Conservation (phyloP, 2,797 vertebrate species). For the Acipenser ruthenus region DNA sequence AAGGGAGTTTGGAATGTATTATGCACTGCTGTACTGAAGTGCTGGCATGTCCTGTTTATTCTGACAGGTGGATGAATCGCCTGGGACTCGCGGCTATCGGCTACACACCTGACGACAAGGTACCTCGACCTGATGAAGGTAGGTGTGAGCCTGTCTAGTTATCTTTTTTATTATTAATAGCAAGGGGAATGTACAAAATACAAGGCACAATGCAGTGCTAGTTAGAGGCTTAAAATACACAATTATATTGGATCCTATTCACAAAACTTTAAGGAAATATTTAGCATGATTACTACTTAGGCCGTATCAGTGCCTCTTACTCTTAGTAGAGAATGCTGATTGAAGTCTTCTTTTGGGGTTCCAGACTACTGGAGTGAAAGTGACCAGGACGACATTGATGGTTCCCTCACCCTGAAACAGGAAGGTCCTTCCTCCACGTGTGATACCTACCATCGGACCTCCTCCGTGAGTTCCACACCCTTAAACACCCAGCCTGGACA, state of each 20-base stretch:
- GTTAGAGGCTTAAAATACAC: too few relatives aligned
- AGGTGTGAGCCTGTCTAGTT: constrained; percentile 24
- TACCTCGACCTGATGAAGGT: constrained; percentile 79
- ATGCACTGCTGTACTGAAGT: too few relatives aligned
- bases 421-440: constrained; percentile 68
- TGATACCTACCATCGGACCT: constrained; percentile 72
- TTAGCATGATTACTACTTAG: background rate
- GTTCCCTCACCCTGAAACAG: constrained; percentile 78
- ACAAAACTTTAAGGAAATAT: background rate
- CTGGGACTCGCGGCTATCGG: constrained; percentile 75
- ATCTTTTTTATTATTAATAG: too few relatives aligned
- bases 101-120: constrained; percentile 80
- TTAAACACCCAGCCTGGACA: too few relatives aligned
- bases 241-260: background rate
- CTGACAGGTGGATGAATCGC: constrained; percentile 76
- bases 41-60: background rate
- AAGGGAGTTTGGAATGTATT: too few relatives aligned
- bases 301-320: constrained; percentile 3
- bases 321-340: background rate
- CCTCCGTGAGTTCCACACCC: constrained; percentile 61
- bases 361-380: constrained; percentile 89
- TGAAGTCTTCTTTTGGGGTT: background rate
- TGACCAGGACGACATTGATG: constrained; percentile 76
- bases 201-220: too few relatives aligned
- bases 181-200: too few relatives aligned